phyloP scores from a whole-genome alignment of 2,888 invertebrate genomes.

The Galeopsomyia nigrocyanea region DNA sequence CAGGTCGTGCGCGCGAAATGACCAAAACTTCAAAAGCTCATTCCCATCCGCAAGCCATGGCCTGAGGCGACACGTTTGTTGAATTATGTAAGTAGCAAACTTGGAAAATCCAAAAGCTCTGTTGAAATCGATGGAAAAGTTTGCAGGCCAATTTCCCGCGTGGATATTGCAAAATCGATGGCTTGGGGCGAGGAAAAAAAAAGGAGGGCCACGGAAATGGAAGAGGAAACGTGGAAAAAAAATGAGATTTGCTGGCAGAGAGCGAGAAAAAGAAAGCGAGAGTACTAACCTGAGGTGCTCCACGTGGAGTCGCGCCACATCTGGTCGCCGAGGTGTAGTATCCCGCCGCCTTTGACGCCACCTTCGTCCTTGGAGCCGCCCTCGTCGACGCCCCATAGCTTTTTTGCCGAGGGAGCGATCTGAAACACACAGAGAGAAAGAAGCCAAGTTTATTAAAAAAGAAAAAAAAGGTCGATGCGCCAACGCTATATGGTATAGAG shows the following conservation, averaged over 20 bases:
- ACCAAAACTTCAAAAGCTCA: no score
- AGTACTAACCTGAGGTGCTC: conserved; percentile 84
- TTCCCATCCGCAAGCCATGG: no score
- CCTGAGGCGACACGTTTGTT: no score
- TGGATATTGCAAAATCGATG: background rate
- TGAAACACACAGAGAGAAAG: conserved; percentile 70
- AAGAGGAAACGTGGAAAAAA: background rate
- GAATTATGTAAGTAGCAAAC: background rate
- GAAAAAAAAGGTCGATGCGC: conserved; percentile 54
- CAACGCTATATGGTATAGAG: background rate
- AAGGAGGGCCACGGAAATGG: background rate
- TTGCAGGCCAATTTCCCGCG: background rate
- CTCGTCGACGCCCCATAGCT: conserved; percentile 84
- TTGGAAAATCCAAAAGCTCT: background rate
- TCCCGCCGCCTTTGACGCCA: conserved; percentile 80
- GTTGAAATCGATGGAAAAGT: conserved; percentile 9
- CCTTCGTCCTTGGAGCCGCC: conserved; percentile 74
- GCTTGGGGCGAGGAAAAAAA: no score
- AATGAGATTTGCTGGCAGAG: no score
- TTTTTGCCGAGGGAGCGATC: conserved; percentile 95
- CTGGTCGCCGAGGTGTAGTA: conserved; percentile 85
- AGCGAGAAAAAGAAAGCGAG: background rate
- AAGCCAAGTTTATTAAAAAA: no score
- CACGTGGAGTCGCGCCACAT: conserved; percentile 95
- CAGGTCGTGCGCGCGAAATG: no score